A percentile compares a stretch with the other conserved stretches of the same genome.
Evolutionary conservation across 1,140 invertebrate species (phyloP).

Genomic region (Cecropterus lyciades): DNA sequence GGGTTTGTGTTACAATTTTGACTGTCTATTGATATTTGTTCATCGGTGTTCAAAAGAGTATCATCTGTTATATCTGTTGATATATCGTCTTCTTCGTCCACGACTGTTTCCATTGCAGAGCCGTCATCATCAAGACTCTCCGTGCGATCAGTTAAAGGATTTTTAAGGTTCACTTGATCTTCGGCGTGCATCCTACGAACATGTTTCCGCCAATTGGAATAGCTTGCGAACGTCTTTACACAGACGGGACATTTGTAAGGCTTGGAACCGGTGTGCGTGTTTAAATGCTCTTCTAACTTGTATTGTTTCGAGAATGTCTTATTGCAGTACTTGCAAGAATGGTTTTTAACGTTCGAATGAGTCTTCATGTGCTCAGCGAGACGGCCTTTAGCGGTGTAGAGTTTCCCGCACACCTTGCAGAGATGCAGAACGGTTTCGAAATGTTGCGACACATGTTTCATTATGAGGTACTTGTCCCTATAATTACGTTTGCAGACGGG

Average conservation of each 20-base stretch:
- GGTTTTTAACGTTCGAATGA: constrained; percentile 50
- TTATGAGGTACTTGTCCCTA: constrained; percentile 57
- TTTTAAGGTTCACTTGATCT: constrained; percentile 33
- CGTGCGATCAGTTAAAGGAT: constrained; percentile 1
- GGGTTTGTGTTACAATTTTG: constrained; percentile 4
- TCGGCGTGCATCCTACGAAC: constrained; percentile 59
- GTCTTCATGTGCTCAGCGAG: constrained; percentile 63
- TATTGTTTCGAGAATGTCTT: constrained; percentile 59
- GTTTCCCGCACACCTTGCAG: constrained; percentile 69
- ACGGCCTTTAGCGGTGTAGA: constrained; percentile 57
- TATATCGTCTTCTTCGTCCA: constrained; percentile 6
- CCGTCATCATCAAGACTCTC: neutral
- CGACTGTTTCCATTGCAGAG: neutral
- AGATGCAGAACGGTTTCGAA: constrained; percentile 66
- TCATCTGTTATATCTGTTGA: constrained; percentile 13
- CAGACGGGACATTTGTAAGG: constrained; percentile 64
- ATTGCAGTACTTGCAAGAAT: constrained; percentile 60
- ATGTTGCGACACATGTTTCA: constrained; percentile 64
- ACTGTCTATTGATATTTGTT: constrained; percentile 13
- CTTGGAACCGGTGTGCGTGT: constrained; percentile 58
- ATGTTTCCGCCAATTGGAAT: constrained; percentile 68
- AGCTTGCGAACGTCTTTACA: constrained; percentile 60
- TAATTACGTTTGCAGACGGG: constrained; percentile 63
- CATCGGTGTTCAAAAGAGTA: constrained; percentile 9
- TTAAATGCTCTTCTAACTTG: constrained; percentile 60